Percentiles rank a stretch among this genome's conserved stretches.
These are phyloP conservation scores for Vannuccia rotundouncinata DNA, from an alignment of 2,888 invertebrate genomes.

Conservation along the genomic window DNA sequence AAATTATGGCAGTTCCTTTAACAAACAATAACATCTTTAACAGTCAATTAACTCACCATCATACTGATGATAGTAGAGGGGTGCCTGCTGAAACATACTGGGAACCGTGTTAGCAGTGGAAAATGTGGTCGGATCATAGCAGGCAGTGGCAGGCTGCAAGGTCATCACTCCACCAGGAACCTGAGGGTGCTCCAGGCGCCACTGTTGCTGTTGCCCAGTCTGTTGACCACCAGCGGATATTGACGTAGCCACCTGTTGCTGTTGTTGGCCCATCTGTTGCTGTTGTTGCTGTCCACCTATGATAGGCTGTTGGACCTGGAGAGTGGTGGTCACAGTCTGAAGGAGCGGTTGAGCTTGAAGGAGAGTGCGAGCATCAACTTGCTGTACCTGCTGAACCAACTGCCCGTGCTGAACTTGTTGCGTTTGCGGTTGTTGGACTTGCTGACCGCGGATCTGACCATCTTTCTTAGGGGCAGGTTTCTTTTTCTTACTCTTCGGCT, in stretches of 20 bases:
- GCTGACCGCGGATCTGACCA: background rate
- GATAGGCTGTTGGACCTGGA: background rate
- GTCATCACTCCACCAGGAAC: background rate
- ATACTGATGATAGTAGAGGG: constrained; percentile 4
- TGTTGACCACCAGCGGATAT: background rate
- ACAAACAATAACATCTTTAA: too few species aligned
- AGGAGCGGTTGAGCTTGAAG: background rate
- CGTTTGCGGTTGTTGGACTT: background rate
- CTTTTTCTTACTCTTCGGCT: background rate
- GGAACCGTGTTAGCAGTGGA: background rate
- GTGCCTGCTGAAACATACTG: background rate
- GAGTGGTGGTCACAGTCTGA: background rate
- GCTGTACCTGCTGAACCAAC: background rate
- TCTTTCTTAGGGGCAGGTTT: background rate
- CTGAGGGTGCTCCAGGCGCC: background rate
- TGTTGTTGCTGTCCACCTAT: background rate
- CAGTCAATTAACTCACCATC: too few species aligned
- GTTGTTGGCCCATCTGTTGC: background rate
- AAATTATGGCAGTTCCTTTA: too few species aligned
- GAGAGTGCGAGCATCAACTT: background rate
- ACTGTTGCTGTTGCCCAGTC: background rate
- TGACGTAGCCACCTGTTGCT: background rate
- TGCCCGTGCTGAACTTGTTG: background rate
- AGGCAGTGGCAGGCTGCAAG: background rate
- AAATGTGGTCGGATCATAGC: background rate